Percentiles rank a stretch among this genome's conserved stretches.
Conservation (phyloP, 2,113 vertebrate species). For the Forbesichthys agassizii region DNA sequence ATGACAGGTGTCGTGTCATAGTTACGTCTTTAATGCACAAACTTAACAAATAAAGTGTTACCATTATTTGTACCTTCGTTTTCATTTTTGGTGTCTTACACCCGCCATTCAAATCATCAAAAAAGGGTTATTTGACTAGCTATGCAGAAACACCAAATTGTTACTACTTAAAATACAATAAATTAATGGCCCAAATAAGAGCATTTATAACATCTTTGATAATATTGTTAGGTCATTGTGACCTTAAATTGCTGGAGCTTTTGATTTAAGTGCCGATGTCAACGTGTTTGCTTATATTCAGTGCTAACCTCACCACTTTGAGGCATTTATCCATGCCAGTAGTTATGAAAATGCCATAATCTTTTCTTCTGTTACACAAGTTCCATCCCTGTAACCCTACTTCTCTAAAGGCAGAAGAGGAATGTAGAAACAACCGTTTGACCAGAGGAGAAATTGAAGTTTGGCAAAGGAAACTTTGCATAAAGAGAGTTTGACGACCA, state of each 20-base stretch:
- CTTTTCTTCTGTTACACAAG: constrained; percentile 10
- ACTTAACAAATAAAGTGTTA: too few species aligned
- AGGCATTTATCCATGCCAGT: constrained; percentile 36
- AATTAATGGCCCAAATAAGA: constrained; percentile 27
- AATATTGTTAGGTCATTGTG: constrained; percentile 9
- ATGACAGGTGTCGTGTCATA: too few species aligned
- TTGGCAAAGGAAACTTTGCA: constrained; percentile 82
- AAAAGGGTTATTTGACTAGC: constrained; percentile 19
- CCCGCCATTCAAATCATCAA: constrained; percentile 22
- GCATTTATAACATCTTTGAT: constrained; percentile 25
- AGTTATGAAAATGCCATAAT: constrained; percentile 6
- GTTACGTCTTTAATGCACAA: too few species aligned
- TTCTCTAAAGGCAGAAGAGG: constrained; percentile 76
- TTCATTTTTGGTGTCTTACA: constrained; percentile 25
- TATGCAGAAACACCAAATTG: constrained; percentile 34
- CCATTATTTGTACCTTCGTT: neutral
- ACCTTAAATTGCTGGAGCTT: neutral
- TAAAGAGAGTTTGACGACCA: constrained; percentile 81
- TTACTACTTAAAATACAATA: constrained; percentile 39
- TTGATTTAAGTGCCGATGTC: constrained; percentile 33
- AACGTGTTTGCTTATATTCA: constrained; percentile 10
- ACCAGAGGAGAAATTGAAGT: constrained; percentile 75
- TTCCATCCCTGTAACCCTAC: constrained; percentile 51
- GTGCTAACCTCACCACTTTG: constrained; percentile 15
- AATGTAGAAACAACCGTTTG: constrained; percentile 81